Base-by-base conservation (phyloP, 2,888 invertebrate genomes). In the Ptychoptera albimana region DNA sequence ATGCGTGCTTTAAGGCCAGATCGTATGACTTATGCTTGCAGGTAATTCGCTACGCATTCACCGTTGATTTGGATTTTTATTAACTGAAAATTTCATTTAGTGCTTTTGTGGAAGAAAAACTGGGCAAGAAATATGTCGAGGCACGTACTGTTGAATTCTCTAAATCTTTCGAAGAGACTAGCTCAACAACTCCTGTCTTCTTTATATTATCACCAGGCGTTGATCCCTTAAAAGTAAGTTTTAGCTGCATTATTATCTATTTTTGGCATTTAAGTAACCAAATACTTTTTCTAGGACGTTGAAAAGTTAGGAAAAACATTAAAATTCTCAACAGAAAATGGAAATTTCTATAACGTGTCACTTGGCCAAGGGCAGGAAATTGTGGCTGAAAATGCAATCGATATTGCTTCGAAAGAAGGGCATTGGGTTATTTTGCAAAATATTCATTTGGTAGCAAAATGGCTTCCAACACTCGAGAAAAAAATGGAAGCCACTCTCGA, bases 351-450 rank as follows among this genome's bases (percentile, higher is more conserved):
- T 63, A 93, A 87, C 54, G 85, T 94, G 3, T 92, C 93, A 0
- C 66, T 94, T 32, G 94, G 94, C 1, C 93, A 94, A 64, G 94
- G 94, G 0, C 94, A 94, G 60, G 93, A 94, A 64, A 68, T 82
- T 2, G 84, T 93, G 1, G 94, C 94, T 0, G 93, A 94, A 59
- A 74, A 75, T 50, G 86, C 89, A 0, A 82, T 94, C 75, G 78
- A 79, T 39, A 57, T 78, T 1, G 85, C 89, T 0, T 74, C 84
- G 0, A 67, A 63, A 35, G 59, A 75, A 34, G 93, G 93, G 0
- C 84, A 93, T 55, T 94, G 94, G 94, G 92, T 93, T 13, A 84
- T 94, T 46, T 66, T 94, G 38, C 82, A 93, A 70, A 94, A 94
- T 61, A 80, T 94, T 46, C 94, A 94, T 66, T 72, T 94, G 48